A percentile compares a stretch with the other conserved stretches of the same genome.
These are phyloP conservation scores for Champsocephalus esox DNA, from an alignment of 2,797 vertebrate species.

Conservation along the genomic window DNA sequence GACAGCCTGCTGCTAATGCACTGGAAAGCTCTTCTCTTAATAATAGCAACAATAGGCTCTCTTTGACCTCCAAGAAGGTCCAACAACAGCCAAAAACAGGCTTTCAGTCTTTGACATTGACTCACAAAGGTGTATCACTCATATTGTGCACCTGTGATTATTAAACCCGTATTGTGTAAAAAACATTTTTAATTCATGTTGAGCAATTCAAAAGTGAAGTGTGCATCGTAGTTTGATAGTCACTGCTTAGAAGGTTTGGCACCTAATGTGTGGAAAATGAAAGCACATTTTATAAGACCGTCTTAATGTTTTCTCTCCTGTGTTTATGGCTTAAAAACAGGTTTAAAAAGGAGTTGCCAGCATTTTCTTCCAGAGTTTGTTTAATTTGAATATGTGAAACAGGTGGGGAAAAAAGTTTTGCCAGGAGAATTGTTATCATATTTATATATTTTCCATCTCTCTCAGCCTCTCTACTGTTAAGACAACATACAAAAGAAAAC, in stretches of 20 bases:
- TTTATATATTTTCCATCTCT: no score
- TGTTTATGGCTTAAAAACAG: no score
- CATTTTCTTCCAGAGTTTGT: no score
- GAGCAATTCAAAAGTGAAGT: slow-evolving; percentile 13
- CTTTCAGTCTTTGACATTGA: slow-evolving; percentile 2
- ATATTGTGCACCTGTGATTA: slow-evolving; percentile 9
- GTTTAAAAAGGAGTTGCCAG: no score
- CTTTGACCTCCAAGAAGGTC: slow-evolving; percentile 29
- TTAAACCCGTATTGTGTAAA: slow-evolving; percentile 4
- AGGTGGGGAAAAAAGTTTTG: no score
- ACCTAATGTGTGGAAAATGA: not conserved
- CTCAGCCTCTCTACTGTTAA: no score
- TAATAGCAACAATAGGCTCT: slow-evolving; percentile 39
- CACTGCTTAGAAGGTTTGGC: not conserved
- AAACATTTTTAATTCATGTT: not conserved
- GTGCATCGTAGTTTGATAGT: slow-evolving; percentile 4
- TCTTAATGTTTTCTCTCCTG: no score
- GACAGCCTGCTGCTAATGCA: slow-evolving; percentile 44
- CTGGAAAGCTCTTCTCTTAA: slow-evolving; percentile 42
- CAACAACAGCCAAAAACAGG: slow-evolving; percentile 4
- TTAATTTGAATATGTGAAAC: no score
- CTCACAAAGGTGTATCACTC: not conserved
- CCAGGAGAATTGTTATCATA: no score
- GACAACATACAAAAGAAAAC: no score
- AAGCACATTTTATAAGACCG: not conserved